A percentile compares a stretch with the other conserved stretches of the same genome.
These are phyloP conservation scores for Troides oblongomaculatus DNA, from an alignment of 2,888 invertebrate species.

Conservation along the genomic window DNA sequence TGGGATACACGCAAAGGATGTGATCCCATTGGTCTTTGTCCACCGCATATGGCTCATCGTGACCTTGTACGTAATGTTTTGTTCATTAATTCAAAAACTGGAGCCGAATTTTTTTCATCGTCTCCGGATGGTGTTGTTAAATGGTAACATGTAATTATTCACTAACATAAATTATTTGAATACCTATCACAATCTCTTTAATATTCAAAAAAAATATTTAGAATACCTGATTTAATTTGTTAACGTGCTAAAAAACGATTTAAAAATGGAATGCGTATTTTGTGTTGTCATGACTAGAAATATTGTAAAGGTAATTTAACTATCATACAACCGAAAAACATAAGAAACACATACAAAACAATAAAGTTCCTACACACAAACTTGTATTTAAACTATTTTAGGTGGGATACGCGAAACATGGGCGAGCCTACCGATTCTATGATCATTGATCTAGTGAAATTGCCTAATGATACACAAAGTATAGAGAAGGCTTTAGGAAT, in stretches of 20 bases:
- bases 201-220: too few relatives aligned
- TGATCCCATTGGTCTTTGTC: slow-evolving; percentile 88
- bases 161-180: not conserved
- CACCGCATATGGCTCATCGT: slow-evolving; percentile 90
- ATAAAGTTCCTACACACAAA: not conserved
- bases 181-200: too few relatives aligned
- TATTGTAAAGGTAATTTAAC: too few relatives aligned
- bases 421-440: slow-evolving; percentile 84
- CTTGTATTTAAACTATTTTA: slow-evolving; percentile 42
- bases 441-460: slow-evolving; percentile 84
- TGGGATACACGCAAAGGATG: slow-evolving; percentile 93
- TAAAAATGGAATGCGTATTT: too few relatives aligned
- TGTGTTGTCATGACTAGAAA: too few relatives aligned
- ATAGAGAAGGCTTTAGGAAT: slow-evolving; percentile 83
- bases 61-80: slow-evolving; percentile 93
- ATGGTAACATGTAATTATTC: slow-evolving; percentile 73
- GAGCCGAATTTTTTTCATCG: slow-evolving; percentile 95
- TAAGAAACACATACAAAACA: too few relatives aligned
- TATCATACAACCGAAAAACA: too few relatives aligned
- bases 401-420: slow-evolving; percentile 88
- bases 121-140: slow-evolving; percentile 95
- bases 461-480: slow-evolving; percentile 77
- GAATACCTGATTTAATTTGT: too few relatives aligned
- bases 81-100: slow-evolving; percentile 97
- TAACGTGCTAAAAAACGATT: too few relatives aligned